Base-by-base conservation (phyloP, 2,113 vertebrate species). In the Pantherophis guttatus region DNA sequence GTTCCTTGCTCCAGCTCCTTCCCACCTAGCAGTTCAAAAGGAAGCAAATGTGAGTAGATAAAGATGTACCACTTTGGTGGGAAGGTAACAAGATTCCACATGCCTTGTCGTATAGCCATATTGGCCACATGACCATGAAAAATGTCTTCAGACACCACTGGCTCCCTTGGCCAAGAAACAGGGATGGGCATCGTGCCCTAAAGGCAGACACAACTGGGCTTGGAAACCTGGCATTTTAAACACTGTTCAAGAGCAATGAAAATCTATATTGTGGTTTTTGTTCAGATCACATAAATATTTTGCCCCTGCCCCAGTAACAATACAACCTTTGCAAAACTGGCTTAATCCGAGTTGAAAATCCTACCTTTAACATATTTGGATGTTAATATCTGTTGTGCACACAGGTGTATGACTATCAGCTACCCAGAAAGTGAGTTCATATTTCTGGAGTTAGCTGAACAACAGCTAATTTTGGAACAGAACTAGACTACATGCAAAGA, bases 401-500 rank as follows among this genome's bases (percentile, higher is more conserved):
- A 33, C 19, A 39, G 44, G 5, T 11, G 29, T 33, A 50, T 26
- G 15, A 39, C 44, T 53, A 75, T 88, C 29, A 29, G 23, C 33
- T 29, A 8, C 75, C 15, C 23, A 88, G 91, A 89, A 92, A 33
- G 24, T 19, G 55, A 12, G 2, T 57, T 94, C 62, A 54, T n/a
- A 59, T 94, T 13, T 26, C 92, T 19, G 65, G 50, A 94, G 91
- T 90, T 15, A 0, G 9, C 92, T 90, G 89, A 96, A 44, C 19
- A 1, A 53, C 70, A 95, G 93, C 85, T 94, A 1, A 94, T 97
- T 96, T 90, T 58, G 59, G 58, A 10, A 2, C 7, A 33, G 57
- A 62, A 92, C 75, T 29, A 89, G 94, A 95, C 95, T 92, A 90
- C 92, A 90, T 7, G 92, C 23, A 86, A 93, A 94, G 93, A 96